Evolutionary conservation across 1,140 invertebrate species (phyloP).

Genomic region (Diorhabda sublineata): DNA sequence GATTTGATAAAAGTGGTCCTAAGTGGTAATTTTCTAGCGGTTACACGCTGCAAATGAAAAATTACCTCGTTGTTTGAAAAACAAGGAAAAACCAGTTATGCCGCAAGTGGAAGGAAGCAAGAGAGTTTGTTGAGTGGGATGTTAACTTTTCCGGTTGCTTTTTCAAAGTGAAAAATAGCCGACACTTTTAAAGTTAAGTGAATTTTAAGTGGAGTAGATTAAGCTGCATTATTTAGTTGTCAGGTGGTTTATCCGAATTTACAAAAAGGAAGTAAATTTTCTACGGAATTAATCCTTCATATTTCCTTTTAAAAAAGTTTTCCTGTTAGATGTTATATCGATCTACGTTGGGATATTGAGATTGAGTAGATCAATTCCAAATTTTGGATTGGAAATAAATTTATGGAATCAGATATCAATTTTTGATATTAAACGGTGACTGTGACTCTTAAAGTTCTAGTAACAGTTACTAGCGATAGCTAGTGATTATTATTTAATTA

Average conservation of each 20-base stretch:
- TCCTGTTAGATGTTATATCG: no score
- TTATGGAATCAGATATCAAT: no score
- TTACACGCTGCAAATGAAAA: conserved; percentile 35
- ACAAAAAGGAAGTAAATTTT: not conserved
- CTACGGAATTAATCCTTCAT: no score
- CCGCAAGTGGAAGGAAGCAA: conserved; percentile 6
- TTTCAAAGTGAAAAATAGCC: conserved; percentile 33
- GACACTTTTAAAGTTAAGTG: conserved; percentile 35
- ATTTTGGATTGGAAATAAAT: no score
- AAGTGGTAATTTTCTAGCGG: conserved; percentile 37
- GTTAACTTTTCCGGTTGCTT: conserved; percentile 17
- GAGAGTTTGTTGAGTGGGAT: conserved; percentile 11
- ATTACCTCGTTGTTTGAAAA: conserved; percentile 26
- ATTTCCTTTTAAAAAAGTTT: no score
- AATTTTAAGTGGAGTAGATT: conserved; percentile 34
- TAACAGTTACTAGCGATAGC: no score
- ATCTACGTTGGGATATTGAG: no score
- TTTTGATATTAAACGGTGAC: no score
- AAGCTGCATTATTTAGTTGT: conserved; percentile 27
- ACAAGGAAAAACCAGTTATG: conserved; percentile 16
- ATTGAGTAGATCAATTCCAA: no score
- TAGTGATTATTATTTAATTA: no score
- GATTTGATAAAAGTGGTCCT: conserved; percentile 36
- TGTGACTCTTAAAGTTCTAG: no score
- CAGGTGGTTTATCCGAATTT: not conserved